Evolutionary conservation across 2,797 vertebrate species (phyloP), one percentile per base, ranked within the genome.

Genomic region (Hippoglossus hippoglossus): DNA sequence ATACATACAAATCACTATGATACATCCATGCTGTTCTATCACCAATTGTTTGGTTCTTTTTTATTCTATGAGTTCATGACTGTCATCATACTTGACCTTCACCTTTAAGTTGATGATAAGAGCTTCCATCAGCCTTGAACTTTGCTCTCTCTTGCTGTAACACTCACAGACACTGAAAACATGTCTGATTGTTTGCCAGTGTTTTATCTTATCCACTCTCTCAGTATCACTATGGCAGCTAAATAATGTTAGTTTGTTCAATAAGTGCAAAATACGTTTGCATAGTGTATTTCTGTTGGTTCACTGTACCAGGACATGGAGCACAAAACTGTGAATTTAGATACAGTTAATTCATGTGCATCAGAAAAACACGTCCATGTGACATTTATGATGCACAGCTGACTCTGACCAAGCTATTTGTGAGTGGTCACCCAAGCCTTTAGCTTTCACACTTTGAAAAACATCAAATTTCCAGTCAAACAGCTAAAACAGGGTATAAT

Each of bases 111-210:
- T 26, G 28, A 28, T 51, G 53, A 69, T 56, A 71, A 41, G 52
- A 39, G 41, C 21, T 55, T 50, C 2, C 22, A 24, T 24, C 18
- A 36, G 41, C 67, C 65, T 77, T 69, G 75, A 53, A 81, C 28
- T 77, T 77, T 73, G 73, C 62, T 59, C 74, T 15, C 7, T 57
- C 24, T 26, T 15, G 19, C 22, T 25, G 16, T 28, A 50, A 51
- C 11, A 18, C 16, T 59, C 26, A 19, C 41, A 15, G 1, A 2
- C 44, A 5, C 44, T 13, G 2, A 26, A 6, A 15, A 16, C 52
- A 28, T 26, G 25, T 24, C 24, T 16, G 25, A 24, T 70, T 41
- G 28, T 24, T 51, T 24, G 26, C 18, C 11, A 16, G 39, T 41
- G 13, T 15, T 41, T 3, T 12, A 41, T 46, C 44, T 18, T 46